Conservation (phyloP, 2,113 vertebrate genomes). For the Pituophis catenifer region DNA sequence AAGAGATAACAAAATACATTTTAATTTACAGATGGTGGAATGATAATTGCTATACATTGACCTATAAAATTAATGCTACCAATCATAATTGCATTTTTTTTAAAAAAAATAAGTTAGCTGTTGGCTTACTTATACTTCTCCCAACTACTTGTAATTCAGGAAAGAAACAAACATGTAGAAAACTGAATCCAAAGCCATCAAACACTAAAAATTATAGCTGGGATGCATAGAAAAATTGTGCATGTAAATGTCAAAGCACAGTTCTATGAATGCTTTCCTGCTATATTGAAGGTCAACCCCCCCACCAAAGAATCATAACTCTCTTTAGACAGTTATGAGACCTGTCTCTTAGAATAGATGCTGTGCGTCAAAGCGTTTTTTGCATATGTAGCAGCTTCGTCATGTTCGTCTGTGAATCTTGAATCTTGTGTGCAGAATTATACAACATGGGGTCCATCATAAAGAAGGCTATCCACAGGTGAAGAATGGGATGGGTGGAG, state of each 20-base stretch:
- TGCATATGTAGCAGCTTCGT: background rate
- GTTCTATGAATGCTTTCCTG: background rate
- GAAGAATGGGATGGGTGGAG: background rate
- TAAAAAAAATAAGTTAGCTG: background rate
- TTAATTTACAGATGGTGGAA: conserved; percentile 48
- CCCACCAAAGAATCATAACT: background rate
- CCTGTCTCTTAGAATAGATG: too few relatives aligned
- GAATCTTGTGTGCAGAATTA: background rate
- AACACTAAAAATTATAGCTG: background rate
- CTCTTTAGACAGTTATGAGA: background rate
- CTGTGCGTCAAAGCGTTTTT: background rate
- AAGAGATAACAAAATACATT: conserved; percentile 45
- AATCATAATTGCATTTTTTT: conserved; percentile 25
- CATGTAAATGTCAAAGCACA: background rate
- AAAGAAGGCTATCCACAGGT: background rate
- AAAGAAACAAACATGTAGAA: background rate
- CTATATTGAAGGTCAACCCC: background rate
- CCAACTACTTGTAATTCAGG: background rate
- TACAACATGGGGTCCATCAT: too few relatives aligned
- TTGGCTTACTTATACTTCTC: conserved; percentile 10
- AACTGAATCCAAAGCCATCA: background rate
- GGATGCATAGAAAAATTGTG: background rate
- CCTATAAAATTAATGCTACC: conserved; percentile 47
- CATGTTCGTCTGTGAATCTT: background rate
- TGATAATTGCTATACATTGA: conserved; percentile 42